Conservation (phyloP, 1,140 invertebrate genomes). For the Ips typographus region DNA sequence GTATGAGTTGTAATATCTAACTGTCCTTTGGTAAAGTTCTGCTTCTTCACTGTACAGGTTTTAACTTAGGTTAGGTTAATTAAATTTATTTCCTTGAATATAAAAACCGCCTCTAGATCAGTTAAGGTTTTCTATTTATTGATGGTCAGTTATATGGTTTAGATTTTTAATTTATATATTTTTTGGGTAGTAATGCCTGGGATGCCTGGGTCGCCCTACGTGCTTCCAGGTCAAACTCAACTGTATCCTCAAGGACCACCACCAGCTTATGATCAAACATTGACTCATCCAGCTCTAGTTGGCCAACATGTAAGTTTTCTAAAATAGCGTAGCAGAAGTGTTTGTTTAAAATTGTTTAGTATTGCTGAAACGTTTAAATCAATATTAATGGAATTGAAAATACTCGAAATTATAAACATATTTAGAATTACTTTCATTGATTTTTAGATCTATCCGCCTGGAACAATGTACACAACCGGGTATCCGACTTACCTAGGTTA, state of each 20-base stretch:
- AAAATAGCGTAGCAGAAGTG: slow-evolving; percentile 4
- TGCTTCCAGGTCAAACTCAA: slow-evolving; percentile 51
- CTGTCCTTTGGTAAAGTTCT: too few relatives aligned
- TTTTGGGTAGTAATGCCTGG: slow-evolving; percentile 45
- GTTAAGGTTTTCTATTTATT: too few relatives aligned
- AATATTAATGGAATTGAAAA: too few relatives aligned
- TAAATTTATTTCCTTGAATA: too few relatives aligned
- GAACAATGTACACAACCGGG: slow-evolving; percentile 67
- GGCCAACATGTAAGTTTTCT: slow-evolving; percentile 49
- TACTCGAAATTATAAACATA: background rate
- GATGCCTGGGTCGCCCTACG: slow-evolving; percentile 49
- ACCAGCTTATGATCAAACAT: slow-evolving; percentile 51
- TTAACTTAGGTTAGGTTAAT: too few relatives aligned
- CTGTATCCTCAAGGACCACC: slow-evolving; percentile 52
- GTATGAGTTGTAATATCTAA: too few relatives aligned
- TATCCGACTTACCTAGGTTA: slow-evolving; percentile 74
- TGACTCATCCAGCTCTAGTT: slow-evolving; percentile 51
- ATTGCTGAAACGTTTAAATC: background rate
- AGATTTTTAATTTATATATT: too few relatives aligned
- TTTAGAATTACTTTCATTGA: background rate
- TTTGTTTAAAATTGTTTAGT: slow-evolving; percentile 47
- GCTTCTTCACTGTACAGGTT: too few relatives aligned
- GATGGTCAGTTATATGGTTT: too few relatives aligned
- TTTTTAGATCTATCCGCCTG: slow-evolving; percentile 67
- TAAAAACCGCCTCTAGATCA: too few relatives aligned